Evolutionary conservation across 1,140 invertebrate species (phyloP).

Genomic region (Neocloeon triangulifer): DNA sequence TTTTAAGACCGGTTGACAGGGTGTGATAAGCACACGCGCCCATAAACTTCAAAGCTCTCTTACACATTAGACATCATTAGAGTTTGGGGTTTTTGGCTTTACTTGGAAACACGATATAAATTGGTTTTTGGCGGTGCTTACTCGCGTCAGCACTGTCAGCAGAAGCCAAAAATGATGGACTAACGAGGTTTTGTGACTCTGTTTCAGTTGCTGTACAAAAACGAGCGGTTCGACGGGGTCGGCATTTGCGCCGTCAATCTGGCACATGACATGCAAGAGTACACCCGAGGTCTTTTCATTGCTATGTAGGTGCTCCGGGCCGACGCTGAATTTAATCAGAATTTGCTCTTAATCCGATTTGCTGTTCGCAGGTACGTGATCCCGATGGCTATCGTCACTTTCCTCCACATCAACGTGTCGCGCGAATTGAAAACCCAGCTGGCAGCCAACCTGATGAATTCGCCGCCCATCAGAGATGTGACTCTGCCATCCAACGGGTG

Average conservation of each 20-base stretch:
- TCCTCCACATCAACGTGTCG: constrained; percentile 33
- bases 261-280: constrained; percentile 35
- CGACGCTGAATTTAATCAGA: constrained; percentile 16
- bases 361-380: constrained; percentile 29
- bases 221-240: constrained; percentile 22
- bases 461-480: constrained; percentile 25
- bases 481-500: constrained; percentile 4
- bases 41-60: too few relatives aligned
- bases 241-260: constrained; percentile 33
- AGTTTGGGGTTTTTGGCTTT: too few relatives aligned
- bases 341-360: constrained; percentile 18
- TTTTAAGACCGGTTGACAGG: too few relatives aligned
- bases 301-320: constrained; percentile 33
- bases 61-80: too few relatives aligned
- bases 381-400: constrained; percentile 33
- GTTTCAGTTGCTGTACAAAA: constrained; percentile 24
- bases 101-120: too few relatives aligned
- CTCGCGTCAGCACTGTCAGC: too few relatives aligned
- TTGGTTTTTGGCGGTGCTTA: constrained; percentile 6
- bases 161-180: constrained; percentile 7
- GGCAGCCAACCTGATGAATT: constrained; percentile 26
- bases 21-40: too few relatives aligned
- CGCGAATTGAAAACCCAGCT: constrained; percentile 31
- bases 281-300: constrained; percentile 31
- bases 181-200: too few relatives aligned